Conservation (phyloP, 92 coral and sea anemone species). For the Muricea muricata region DNA sequence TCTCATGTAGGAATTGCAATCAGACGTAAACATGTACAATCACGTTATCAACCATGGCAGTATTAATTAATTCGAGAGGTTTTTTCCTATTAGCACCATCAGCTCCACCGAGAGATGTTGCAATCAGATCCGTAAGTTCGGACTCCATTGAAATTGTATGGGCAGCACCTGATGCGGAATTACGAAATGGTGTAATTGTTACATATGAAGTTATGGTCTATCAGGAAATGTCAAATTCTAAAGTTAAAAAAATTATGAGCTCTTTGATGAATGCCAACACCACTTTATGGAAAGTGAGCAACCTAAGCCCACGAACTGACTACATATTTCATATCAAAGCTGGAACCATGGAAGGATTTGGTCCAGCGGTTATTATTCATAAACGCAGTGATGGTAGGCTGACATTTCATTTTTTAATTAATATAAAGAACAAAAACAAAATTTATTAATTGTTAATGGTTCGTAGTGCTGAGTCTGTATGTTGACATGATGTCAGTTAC, state of each 20-base stretch:
- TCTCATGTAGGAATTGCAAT: no score
- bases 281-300: not conserved
- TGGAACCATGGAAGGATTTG: conserved; percentile 36
- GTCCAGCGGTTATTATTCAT: conserved; percentile 33
- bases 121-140: conserved; percentile 5
- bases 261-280: not conserved
- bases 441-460: no score
- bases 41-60: no score
- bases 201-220: conserved; percentile 15
- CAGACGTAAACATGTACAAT: no score
- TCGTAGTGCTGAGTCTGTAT: no score
- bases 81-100: no score
- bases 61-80: no score
- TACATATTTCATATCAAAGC: conserved; percentile 32
- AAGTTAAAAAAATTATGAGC: conserved; percentile 11
- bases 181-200: conserved; percentile 8
- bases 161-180: conserved; percentile 9
- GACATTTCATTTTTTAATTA: not conserved
- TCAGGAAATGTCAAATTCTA: not conserved
- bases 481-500: no score
- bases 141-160: conserved; percentile 17
- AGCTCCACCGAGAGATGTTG: conserved; percentile 7
- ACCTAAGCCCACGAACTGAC: conserved; percentile 16
- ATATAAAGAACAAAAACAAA: no score
- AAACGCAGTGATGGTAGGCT: conserved; percentile 22